These are phyloP conservation scores for Sebastes trivittatus DNA, from an alignment of 2,797 vertebrate genomes.

Conservation along the genomic window DNA sequence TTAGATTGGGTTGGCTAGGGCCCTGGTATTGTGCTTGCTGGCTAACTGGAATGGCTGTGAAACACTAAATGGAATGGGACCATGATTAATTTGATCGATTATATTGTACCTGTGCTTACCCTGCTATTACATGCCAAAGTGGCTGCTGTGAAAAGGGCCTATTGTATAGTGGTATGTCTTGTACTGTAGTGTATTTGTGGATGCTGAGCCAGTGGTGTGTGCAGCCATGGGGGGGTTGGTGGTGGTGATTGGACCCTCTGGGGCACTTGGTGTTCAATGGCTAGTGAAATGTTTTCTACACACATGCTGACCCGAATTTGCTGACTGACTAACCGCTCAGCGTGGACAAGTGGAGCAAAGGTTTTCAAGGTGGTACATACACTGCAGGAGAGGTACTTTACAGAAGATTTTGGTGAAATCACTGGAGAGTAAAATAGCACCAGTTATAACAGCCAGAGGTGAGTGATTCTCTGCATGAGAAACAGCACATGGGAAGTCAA, in stretches of 20 bases:
- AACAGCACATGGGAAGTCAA: not conserved
- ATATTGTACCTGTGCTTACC: too few relatives aligned
- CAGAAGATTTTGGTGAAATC: slow-evolving; percentile 4
- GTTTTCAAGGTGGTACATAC: slow-evolving; percentile 20
- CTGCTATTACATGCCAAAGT: too few relatives aligned
- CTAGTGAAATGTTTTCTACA: slow-evolving; percentile 51
- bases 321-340: slow-evolving; percentile 37
- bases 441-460: not conserved
- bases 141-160: too few relatives aligned
- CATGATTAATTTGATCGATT: too few relatives aligned
- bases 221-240: slow-evolving; percentile 7
- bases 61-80: too few relatives aligned
- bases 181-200: not conserved
- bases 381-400: slow-evolving; percentile 19
- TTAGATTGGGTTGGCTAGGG: too few relatives aligned
- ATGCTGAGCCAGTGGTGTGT: slow-evolving; percentile 11
- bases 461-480: not conserved
- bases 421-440: not conserved
- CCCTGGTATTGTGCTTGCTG: too few relatives aligned
- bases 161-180: not conserved
- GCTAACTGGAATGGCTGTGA: too few relatives aligned
- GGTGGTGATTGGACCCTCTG: slow-evolving; percentile 44
- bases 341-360: slow-evolving; percentile 30
- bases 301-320: slow-evolving; percentile 52
- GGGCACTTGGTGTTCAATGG: slow-evolving; percentile 40